Conservation (phyloP, 2,888 invertebrate species). For the Leptarthrus brevirostris region DNA sequence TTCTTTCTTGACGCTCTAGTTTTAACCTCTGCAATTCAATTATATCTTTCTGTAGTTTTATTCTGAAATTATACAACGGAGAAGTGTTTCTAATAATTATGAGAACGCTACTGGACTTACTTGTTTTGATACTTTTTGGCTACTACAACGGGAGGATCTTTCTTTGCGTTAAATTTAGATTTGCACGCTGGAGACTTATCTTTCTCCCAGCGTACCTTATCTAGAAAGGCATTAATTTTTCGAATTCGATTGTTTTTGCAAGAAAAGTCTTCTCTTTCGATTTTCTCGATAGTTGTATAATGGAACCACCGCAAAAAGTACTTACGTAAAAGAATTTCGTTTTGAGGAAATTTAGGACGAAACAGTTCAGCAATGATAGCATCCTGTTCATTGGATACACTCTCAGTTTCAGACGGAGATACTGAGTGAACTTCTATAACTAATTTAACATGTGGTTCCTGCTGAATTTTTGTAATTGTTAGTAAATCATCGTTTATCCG, state of each 20-base stretch:
- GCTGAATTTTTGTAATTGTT: conserved; percentile 44
- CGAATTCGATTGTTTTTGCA: conserved; percentile 60
- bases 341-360: conserved; percentile 47
- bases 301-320: conserved; percentile 66
- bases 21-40: conserved; percentile 79
- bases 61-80: conserved; percentile 66
- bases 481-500: conserved; percentile 35
- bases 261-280: conserved; percentile 61
- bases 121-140: conserved; percentile 65
- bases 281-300: conserved; percentile 63
- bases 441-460: conserved; percentile 19
- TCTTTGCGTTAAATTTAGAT: background rate
- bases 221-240: conserved; percentile 65
- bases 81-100: background rate
- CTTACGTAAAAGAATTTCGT: conserved; percentile 58
- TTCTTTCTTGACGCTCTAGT: conserved; percentile 76
- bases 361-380: conserved; percentile 62
- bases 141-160: background rate
- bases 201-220: conserved; percentile 64
- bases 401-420: conserved; percentile 48
- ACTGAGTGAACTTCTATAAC: conserved; percentile 46
- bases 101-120: conserved; percentile 56
- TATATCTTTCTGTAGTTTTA: conserved; percentile 77
- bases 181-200: conserved; percentile 53
- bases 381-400: conserved; percentile 60